Percentiles rank a stretch among this genome's conserved stretches.
These are phyloP conservation scores for Diphyllodes magnificus DNA, from an alignment of 2,113 vertebrate genomes.

Conservation along the genomic window DNA sequence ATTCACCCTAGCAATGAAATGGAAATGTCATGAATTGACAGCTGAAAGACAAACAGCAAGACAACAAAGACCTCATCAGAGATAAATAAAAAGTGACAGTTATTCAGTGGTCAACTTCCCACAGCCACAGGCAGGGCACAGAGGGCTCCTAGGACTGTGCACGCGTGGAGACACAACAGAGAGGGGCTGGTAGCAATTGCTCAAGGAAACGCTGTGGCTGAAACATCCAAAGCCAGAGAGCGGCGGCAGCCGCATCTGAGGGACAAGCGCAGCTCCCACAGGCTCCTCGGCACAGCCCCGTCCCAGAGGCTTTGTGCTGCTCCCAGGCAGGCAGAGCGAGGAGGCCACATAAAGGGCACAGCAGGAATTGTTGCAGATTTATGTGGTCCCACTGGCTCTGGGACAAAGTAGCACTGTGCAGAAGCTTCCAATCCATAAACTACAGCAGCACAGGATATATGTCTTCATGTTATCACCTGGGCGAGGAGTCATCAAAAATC, in stretches of 20 bases:
- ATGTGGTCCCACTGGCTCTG: neutral
- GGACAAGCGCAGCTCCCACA: neutral
- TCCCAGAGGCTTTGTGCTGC: neutral
- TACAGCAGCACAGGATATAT: neutral
- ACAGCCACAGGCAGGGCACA: neutral
- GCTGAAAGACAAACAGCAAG: neutral
- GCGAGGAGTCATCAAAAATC: neutral
- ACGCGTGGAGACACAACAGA: neutral
- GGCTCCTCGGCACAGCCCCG: rapidly evolving
- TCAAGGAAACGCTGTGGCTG: neutral
- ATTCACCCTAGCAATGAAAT: neutral
- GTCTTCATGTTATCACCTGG: neutral
- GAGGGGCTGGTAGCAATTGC: neutral
- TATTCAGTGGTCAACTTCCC: neutral
- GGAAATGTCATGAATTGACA: neutral
- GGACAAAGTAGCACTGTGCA: neutral
- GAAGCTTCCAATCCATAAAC: neutral
- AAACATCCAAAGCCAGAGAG: neutral
- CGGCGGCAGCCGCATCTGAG: rapidly evolving
- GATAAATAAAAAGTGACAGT: neutral
- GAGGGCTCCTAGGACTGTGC: neutral
- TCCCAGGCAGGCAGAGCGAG: neutral
- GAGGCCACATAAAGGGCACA: neutral
- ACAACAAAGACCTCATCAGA: neutral
- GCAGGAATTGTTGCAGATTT: neutral